Percentiles rank a stretch among this genome's conserved stretches.
Conservation (phyloP, 2,888 invertebrate species). For the Amphipoea lucens region DNA sequence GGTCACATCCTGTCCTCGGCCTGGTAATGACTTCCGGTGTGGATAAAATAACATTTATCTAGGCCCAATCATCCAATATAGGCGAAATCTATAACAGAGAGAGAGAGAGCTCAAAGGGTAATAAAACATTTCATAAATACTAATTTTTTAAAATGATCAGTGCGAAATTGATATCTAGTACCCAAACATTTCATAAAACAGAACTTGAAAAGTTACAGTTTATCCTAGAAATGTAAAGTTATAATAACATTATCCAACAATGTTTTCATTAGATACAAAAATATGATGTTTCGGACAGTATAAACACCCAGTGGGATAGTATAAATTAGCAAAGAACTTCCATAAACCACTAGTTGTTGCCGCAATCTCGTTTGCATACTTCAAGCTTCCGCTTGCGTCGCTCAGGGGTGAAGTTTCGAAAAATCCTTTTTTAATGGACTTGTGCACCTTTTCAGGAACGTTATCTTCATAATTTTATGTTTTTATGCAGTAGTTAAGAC, state of each 20-base stretch:
- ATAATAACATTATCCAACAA: conserved; percentile 5
- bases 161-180: not conserved
- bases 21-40: conserved; percentile 29
- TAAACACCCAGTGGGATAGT: not conserved
- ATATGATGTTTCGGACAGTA: conserved; percentile 7
- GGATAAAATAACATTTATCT: conserved; percentile 36
- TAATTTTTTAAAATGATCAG: not conserved
- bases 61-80: conserved; percentile 3
- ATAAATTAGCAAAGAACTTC: conserved; percentile 50
- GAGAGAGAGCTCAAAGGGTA: not conserved
- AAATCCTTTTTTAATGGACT: conserved; percentile 27
- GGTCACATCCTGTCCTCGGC: conserved; percentile 14
- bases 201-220: not conserved
- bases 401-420: conserved; percentile 18
- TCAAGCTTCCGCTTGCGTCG: conserved; percentile 12
- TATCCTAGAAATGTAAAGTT: not conserved
- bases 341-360: conserved; percentile 21
- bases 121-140: not conserved
- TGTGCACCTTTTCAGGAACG: conserved; percentile 7
- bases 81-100: not conserved
- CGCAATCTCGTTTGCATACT: conserved; percentile 45
- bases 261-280: conserved; percentile 20
- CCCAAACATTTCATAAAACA: not conserved
- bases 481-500: not conserved
- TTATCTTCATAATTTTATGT: conserved; percentile 15